These are phyloP conservation scores for Drosophila busckii DNA, from an alignment of 1,140 invertebrate species.

Conservation along the genomic window DNA sequence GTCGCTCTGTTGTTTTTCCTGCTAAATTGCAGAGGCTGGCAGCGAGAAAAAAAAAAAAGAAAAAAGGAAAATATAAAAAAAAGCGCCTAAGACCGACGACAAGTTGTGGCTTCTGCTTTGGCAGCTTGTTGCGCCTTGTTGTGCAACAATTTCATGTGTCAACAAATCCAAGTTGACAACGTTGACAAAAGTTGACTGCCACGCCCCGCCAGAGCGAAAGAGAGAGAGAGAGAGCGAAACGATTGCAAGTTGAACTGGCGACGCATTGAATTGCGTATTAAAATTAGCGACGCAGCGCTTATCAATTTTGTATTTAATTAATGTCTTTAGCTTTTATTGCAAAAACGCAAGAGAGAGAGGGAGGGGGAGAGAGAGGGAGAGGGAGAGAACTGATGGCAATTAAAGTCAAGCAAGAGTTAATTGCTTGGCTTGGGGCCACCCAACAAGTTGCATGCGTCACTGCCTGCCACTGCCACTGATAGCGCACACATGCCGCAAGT, in stretches of 20 bases:
- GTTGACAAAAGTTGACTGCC: constrained; percentile 8
- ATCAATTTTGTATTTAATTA: too few species aligned
- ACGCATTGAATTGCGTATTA: too few species aligned
- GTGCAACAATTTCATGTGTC: constrained; percentile 33
- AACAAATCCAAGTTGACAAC: constrained; percentile 31
- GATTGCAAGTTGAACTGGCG: too few species aligned
- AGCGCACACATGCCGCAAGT: too few species aligned
- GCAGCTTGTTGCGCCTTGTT: too few species aligned
- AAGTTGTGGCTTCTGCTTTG: too few species aligned
- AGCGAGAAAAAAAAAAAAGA: background rate
- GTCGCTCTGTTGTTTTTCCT: too few species aligned
- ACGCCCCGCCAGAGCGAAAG: background rate
- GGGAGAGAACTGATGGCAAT: constrained; percentile 2
- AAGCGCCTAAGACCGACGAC: background rate
- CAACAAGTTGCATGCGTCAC: background rate
- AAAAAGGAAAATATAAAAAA: background rate
- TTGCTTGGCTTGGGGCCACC: background rate
- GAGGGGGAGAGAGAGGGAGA: constrained; percentile 2
- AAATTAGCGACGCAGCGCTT: too few species aligned
- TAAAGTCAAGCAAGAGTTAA: constrained; percentile 6
- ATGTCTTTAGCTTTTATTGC: too few species aligned
- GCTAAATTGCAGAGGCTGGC: too few species aligned
- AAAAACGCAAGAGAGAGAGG: background rate
- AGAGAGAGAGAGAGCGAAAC: background rate
- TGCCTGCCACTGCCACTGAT: too few species aligned